phyloP scores from a whole-genome alignment of 2,797 vertebrate genomes.

The Sciaenops ocellatus region DNA sequence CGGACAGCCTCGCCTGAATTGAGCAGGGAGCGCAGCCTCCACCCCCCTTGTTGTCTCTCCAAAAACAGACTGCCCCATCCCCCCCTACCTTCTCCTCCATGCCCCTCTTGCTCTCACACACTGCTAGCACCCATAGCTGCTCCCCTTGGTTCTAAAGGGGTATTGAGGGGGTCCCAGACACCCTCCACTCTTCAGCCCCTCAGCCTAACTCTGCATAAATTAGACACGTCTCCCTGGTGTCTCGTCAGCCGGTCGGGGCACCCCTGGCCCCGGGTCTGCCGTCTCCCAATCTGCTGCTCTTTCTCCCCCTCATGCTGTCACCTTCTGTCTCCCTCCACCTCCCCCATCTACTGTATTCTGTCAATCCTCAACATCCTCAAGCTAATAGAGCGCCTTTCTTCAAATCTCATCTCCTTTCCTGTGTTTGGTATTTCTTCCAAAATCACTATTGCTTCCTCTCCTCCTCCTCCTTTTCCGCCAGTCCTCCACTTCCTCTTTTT shows the following conservation, averaged over 20 bases:
- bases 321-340: constrained; percentile 54
- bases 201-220: constrained; percentile 84
- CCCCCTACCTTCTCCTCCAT: constrained; percentile 47
- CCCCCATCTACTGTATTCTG: constrained; percentile 55
- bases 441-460: constrained; percentile 43
- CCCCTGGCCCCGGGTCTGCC: constrained; percentile 61
- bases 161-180: constrained; percentile 81
- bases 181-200: constrained; percentile 66
- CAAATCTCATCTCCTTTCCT: constrained; percentile 15
- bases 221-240: constrained; percentile 77
- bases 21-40: constrained; percentile 64
- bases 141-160: constrained; percentile 65
- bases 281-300: constrained; percentile 74
- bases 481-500: constrained; percentile 38
- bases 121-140: constrained; percentile 72
- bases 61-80: constrained; percentile 53
- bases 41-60: constrained; percentile 47
- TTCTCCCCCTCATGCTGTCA: constrained; percentile 64
- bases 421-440: constrained; percentile 27
- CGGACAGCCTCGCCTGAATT: constrained; percentile 77
- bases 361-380: constrained; percentile 15
- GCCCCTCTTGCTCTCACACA: constrained; percentile 55
- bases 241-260: constrained; percentile 74
- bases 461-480: constrained; percentile 31
- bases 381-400: constrained; percentile 20